Evolutionary conservation across 2,888 invertebrate species (phyloP).

Genomic region (Atethmia centrago): DNA sequence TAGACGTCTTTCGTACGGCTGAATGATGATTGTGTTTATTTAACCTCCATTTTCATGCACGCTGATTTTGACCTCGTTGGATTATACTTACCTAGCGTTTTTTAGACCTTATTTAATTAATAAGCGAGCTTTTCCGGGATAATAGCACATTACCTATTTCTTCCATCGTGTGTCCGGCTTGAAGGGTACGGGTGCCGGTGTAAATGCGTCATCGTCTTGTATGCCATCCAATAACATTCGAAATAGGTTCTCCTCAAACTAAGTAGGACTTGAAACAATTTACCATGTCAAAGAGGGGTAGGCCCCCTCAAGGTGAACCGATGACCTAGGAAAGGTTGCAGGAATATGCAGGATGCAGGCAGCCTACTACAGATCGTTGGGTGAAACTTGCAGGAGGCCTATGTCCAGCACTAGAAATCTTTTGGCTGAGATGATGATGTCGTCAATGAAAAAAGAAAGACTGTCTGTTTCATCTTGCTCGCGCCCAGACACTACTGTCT

Average conservation of each 20-base stretch:
- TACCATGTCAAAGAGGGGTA: neutral
- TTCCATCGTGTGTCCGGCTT: too few relatives aligned
- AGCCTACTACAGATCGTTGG: neutral
- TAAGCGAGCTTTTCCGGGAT: neutral
- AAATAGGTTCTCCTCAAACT: neutral
- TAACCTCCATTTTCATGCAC: neutral
- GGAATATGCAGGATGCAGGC: neutral
- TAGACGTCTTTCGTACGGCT: neutral
- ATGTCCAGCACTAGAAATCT: neutral
- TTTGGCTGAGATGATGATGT: neutral
- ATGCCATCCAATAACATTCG: neutral
- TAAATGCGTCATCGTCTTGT: neutral
- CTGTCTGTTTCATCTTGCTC: neutral
- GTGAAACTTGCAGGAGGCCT: neutral
- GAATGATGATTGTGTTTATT: too few relatives aligned
- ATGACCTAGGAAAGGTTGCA: neutral
- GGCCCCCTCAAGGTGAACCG: neutral
- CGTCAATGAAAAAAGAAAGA: neutral
- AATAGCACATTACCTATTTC: neutral
- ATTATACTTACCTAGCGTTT: constrained; percentile 4
- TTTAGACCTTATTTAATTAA: neutral
- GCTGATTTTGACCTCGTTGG: neutral
- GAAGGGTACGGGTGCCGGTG: neutral
- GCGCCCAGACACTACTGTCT: too few relatives aligned
- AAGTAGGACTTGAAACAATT: neutral